phyloP scores from a whole-genome alignment of 2,888 invertebrate genomes.

The Ophion obscuratus region DNA sequence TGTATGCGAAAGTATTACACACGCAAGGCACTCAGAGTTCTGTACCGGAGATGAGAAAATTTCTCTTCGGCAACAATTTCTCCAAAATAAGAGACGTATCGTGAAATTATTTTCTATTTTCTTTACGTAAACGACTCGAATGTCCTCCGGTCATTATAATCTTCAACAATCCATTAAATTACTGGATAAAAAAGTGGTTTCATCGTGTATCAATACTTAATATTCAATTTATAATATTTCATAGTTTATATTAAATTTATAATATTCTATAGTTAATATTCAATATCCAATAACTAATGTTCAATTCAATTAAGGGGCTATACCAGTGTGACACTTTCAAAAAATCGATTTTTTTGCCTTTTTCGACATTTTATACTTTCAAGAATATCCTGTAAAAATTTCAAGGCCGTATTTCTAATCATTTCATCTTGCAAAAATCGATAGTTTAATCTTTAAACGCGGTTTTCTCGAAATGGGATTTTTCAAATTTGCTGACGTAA shows the following conservation, averaged over 20 bases:
- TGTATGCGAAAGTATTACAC: conserved; percentile 30
- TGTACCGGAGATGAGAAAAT: conserved; percentile 9
- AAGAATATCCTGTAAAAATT: no score
- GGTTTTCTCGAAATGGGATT: no score
- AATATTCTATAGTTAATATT: no score
- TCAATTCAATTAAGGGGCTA: no score
- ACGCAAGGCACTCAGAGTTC: conserved; percentile 10
- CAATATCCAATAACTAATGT: no score
- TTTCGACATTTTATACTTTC: no score
- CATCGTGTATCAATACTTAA: neutral
- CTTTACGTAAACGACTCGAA: neutral
- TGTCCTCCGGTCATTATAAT: neutral
- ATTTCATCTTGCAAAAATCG: no score
- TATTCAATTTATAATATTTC: neutral
- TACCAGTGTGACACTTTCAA: no score
- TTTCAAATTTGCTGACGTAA: no score
- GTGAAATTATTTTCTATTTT: neutral
- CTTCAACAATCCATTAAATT: neutral
- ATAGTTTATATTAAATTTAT: neutral
- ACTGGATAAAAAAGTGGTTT: neutral
- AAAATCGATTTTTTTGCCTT: no score
- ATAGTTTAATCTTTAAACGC: no score
- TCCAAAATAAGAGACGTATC: neutral
- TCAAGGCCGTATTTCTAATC: no score
- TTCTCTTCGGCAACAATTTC: conserved; percentile 6